Conservation (phyloP, 1,140 invertebrate species). For the Bombus picipes region DNA sequence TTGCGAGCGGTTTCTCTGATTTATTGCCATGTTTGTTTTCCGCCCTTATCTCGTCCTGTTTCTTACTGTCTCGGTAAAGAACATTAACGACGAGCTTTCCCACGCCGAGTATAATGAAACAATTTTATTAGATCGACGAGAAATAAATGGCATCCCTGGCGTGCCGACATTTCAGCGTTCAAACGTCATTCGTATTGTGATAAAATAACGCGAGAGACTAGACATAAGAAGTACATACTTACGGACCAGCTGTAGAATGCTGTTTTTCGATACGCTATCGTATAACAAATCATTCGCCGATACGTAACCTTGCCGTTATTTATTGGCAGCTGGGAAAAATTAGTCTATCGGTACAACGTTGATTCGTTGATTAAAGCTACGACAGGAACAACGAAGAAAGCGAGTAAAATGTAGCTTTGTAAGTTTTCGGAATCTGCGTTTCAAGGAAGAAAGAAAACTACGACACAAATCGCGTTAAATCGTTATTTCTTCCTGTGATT, state of each 20-base stretch:
- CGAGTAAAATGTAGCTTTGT: neutral
- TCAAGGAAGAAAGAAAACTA: neutral
- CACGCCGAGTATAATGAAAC: neutral
- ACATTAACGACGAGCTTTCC: neutral
- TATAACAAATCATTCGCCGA: no score
- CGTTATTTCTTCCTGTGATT: constrained; percentile 15
- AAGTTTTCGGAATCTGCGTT: neutral
- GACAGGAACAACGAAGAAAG: neutral
- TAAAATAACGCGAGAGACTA: no score
- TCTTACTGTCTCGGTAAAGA: neutral
- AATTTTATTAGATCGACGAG: neutral
- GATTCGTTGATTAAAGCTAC: neutral
- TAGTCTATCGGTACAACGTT: neutral
- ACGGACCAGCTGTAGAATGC: no score
- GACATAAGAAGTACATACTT: neutral
- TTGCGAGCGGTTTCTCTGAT: constrained; percentile 8
- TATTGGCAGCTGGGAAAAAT: neutral
- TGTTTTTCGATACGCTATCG: no score
- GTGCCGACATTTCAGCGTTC: no score
- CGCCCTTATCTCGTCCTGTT: neutral
- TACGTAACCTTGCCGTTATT: neutral
- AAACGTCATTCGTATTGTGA: no score
- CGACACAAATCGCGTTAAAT: constrained; percentile 1
- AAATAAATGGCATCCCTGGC: no score
- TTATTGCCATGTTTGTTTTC: constrained; percentile 10